Conservation (phyloP, 1,140 invertebrate genomes). For the Sycophaga agraensis region DNA sequence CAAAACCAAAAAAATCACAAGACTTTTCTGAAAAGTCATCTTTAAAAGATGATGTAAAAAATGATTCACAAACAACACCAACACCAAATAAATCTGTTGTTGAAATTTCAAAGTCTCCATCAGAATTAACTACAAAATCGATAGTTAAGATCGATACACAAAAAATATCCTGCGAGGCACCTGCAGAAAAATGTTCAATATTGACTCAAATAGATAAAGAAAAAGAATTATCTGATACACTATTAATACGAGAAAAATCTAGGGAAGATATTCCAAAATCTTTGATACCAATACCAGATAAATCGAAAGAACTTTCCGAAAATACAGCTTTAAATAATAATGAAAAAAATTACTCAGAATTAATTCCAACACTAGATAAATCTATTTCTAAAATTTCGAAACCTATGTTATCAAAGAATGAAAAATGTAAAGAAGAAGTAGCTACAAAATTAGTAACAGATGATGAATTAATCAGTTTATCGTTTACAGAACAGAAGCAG, state of each 20-base stretch:
- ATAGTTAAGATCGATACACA: no score
- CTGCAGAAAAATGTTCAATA: no score
- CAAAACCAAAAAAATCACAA: not conserved
- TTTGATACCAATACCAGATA: not conserved
- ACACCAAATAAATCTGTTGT: not conserved
- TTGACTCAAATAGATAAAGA: no score
- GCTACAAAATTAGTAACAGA: constrained; percentile 15
- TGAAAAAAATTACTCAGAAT: not conserved
- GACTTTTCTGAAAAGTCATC: not conserved
- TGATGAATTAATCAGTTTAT: no score
- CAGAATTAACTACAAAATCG: no score
- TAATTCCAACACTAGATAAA: not conserved
- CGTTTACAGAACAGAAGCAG: no score
- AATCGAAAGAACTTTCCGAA: not conserved
- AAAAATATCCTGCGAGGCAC: no score
- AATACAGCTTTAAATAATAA: not conserved
- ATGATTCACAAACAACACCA: not conserved
- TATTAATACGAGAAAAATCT: constrained; percentile 2
- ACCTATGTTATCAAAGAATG: not conserved
- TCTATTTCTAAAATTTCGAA: constrained; percentile 6
- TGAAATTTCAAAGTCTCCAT: not conserved
- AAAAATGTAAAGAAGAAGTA: constrained; percentile 26
- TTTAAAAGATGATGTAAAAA: no score
- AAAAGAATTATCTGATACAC: no score
- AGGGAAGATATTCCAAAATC: constrained; percentile 2